A percentile compares a stretch with the other conserved stretches of the same genome.
Evolutionary conservation across 2,888 invertebrate species (phyloP).

Genomic region (Drosophila robusta): DNA sequence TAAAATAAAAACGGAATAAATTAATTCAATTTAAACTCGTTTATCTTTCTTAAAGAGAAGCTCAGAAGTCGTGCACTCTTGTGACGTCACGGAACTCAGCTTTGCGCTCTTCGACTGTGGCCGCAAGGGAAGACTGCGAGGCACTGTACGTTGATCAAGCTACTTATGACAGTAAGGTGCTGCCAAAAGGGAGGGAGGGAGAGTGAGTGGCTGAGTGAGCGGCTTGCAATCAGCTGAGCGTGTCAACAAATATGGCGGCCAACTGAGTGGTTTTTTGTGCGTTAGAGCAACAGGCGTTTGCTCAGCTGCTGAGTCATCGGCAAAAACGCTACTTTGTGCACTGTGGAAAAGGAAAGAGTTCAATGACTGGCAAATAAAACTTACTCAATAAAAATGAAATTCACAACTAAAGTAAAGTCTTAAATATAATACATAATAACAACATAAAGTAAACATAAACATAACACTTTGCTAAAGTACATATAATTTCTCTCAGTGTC

Average conservation of each 20-base stretch:
- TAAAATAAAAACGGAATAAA: constrained; percentile 26
- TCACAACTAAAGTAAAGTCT: not conserved
- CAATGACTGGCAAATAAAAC: not conserved
- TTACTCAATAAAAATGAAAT: not conserved
- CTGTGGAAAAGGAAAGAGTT: constrained; percentile 24
- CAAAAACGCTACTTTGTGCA: constrained; percentile 25
- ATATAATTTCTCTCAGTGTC: constrained; percentile 19
- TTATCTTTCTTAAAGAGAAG: constrained; percentile 8
- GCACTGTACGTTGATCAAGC: constrained; percentile 21
- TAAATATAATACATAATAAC: no score
- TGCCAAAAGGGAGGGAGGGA: constrained; percentile 1
- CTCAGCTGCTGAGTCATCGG: constrained; percentile 44
- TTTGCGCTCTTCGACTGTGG: constrained; percentile 8
- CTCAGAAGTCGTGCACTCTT: constrained; percentile 6
- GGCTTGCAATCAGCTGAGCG: constrained; percentile 43
- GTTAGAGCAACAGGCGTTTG: constrained; percentile 50
- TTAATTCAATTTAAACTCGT: constrained; percentile 6
- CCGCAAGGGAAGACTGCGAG: not conserved
- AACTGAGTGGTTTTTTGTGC: constrained; percentile 14
- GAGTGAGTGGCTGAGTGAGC: not conserved
- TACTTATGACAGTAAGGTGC: not conserved
- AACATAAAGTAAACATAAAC: not conserved
- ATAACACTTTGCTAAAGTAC: not conserved
- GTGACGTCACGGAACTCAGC: constrained; percentile 35
- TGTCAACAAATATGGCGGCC: constrained; percentile 36